Conservation (phyloP, 2,113 vertebrate species). For the Marmota flaviventris region DNA sequence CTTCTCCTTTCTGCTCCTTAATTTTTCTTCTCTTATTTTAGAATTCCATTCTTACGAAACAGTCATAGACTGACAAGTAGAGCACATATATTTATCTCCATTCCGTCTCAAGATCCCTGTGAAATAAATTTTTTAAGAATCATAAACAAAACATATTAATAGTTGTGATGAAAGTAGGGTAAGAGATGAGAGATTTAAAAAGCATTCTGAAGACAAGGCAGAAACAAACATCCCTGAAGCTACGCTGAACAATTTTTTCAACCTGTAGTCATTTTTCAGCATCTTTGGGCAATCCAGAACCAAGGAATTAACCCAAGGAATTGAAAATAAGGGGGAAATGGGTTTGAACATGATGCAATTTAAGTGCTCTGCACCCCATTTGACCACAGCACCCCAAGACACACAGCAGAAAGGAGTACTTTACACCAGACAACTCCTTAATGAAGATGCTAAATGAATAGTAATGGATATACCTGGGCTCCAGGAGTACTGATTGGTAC, state of each 20-base stretch:
- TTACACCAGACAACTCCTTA: not conserved
- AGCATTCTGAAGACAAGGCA: not conserved
- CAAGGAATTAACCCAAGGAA: not conserved
- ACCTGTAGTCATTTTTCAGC: not conserved
- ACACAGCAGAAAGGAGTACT: not conserved
- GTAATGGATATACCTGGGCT: not conserved
- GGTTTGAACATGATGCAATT: not conserved
- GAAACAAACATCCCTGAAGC: not conserved
- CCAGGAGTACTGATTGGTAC: not conserved
- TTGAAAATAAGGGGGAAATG: not conserved
- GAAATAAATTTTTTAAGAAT: not conserved
- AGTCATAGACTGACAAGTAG: not conserved
- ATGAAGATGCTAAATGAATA: not conserved
- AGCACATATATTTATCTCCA: not conserved
- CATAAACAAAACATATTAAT: not conserved
- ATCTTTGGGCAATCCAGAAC: not conserved
- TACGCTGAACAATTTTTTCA: not conserved
- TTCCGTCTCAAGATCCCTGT: not conserved
- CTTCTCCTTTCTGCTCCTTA: not conserved
- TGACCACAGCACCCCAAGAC: no score
- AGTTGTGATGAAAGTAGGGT: not conserved
- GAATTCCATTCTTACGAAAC: not conserved
- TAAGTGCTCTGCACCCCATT: not conserved
- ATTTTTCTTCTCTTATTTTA: not conserved
- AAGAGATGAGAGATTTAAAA: not conserved